These are phyloP conservation scores for Ramphastos sulfuratus DNA, from an alignment of 2,113 vertebrate species.

Conservation along the genomic window DNA sequence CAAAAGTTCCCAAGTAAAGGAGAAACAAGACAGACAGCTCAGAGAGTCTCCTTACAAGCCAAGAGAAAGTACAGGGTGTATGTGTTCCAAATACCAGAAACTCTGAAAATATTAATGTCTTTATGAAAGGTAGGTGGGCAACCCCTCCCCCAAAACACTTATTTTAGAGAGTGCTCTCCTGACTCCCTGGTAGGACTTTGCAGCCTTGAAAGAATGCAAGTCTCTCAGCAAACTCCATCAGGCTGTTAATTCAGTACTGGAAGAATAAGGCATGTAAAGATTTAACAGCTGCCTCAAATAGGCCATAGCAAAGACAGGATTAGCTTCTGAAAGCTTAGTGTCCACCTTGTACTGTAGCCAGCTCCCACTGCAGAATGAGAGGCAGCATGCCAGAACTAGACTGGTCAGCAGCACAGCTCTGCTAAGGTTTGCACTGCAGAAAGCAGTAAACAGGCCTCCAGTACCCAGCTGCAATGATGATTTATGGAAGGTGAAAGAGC, in stretches of 20 bases:
- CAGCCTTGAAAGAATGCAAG: not conserved
- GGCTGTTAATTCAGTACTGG: not conserved
- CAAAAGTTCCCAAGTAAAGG: conserved; percentile 2
- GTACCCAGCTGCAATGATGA: not conserved
- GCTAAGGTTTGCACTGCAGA: not conserved
- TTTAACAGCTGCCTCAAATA: conserved; percentile 37
- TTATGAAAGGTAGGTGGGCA: not conserved
- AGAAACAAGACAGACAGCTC: conserved; percentile 42
- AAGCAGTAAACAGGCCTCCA: not conserved
- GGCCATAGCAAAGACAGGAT: conserved; percentile 14
- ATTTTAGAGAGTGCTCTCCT: not conserved
- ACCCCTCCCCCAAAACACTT: not conserved
- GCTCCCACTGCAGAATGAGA: not conserved
- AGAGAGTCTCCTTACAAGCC: not conserved
- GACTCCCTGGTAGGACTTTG: not conserved
- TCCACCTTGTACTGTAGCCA: not conserved
- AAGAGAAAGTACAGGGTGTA: not conserved
- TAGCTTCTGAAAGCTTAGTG: conserved; percentile 9
- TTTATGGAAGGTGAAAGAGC: not conserved
- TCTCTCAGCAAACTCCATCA: not conserved
- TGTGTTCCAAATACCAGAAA: not conserved
- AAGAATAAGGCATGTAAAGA: conserved; percentile 3
- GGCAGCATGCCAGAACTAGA: not conserved
- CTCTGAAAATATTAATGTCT: not conserved
- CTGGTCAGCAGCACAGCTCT: not conserved